phyloP scores from a whole-genome alignment of 2,888 invertebrate genomes.

The Agonum fuliginosum region DNA sequence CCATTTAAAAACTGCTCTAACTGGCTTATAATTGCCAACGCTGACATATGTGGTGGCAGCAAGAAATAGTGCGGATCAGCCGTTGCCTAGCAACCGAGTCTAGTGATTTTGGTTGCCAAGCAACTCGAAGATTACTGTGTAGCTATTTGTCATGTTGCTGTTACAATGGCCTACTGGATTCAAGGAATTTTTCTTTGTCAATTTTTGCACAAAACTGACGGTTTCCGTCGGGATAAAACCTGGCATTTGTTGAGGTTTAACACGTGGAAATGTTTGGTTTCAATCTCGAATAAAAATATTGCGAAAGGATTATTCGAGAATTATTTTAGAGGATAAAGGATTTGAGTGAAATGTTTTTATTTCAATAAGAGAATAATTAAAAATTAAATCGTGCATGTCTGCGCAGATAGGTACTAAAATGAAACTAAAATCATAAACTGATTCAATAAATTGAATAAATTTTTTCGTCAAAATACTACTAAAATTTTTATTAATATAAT shows the following conservation, averaged over 20 bases:
- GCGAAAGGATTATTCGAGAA: background rate
- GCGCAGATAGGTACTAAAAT: too few relatives aligned
- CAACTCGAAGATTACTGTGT: slow-evolving; percentile 50
- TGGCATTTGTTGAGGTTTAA: background rate
- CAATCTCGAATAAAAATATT: background rate
- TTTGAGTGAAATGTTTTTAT: too few relatives aligned
- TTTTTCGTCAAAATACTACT: too few relatives aligned
- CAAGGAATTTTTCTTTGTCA: slow-evolving; percentile 35
- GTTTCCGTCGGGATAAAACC: background rate
- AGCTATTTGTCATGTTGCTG: slow-evolving; percentile 50
- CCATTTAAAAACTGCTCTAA: background rate
- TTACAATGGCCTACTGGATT: slow-evolving; percentile 34
- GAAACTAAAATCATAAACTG: too few relatives aligned
- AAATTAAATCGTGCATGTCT: too few relatives aligned
- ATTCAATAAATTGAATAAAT: too few relatives aligned
- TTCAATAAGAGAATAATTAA: too few relatives aligned
- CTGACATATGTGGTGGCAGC: background rate
- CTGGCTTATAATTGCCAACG: slow-evolving; percentile 1
- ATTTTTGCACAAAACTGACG: slow-evolving; percentile 13
- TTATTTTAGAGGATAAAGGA: background rate
- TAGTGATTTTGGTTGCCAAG: slow-evolving; percentile 53
- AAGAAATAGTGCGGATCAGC: slow-evolving; percentile 26
- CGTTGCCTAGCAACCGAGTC: slow-evolving; percentile 20
- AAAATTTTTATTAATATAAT: too few relatives aligned
- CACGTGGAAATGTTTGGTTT: slow-evolving; percentile 6